phyloP scores from a whole-genome alignment of 2,888 invertebrate species.

The Agriopis leucophaearia region DNA sequence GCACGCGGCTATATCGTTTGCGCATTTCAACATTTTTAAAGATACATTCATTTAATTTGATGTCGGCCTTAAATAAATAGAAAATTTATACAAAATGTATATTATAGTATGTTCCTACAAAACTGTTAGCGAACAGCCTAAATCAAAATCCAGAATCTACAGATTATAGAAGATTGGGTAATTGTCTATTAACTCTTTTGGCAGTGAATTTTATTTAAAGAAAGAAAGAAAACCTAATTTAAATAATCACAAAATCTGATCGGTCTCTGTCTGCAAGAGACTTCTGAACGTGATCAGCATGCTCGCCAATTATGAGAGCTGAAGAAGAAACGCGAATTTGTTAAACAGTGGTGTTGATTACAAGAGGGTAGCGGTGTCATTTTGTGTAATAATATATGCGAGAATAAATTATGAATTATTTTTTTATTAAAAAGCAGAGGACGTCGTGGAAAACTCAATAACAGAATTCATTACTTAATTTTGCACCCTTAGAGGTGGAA shows the following conservation, averaged over 20 bases:
- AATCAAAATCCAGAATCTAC: too few species aligned
- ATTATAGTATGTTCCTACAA: too few species aligned
- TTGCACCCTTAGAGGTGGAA: too few species aligned
- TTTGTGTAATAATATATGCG: too few species aligned
- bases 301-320: slow-evolving; percentile 29
- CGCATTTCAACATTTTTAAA: too few species aligned
- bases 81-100: too few species aligned
- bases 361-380: neutral
- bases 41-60: too few species aligned
- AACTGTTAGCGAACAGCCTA: too few species aligned
- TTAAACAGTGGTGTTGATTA: slow-evolving; percentile 2
- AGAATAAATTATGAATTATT: neutral
- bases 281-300: slow-evolving; percentile 37
- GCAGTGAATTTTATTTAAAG: slow-evolving; percentile 1
- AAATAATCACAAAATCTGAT: slow-evolving; percentile 33
- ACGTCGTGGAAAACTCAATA: too few species aligned
- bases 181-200: slow-evolving; percentile 10
- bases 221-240: slow-evolving; percentile 23
- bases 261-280: slow-evolving; percentile 33
- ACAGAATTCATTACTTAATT: too few species aligned
- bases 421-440: neutral
- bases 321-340: slow-evolving; percentile 28
- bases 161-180: neutral
- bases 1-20: too few species aligned
- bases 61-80: too few species aligned